A percentile compares a stretch with the other conserved stretches of the same genome.
phyloP scores from a whole-genome alignment of 2,888 invertebrate species.

The Polyommatus iphigenia region DNA sequence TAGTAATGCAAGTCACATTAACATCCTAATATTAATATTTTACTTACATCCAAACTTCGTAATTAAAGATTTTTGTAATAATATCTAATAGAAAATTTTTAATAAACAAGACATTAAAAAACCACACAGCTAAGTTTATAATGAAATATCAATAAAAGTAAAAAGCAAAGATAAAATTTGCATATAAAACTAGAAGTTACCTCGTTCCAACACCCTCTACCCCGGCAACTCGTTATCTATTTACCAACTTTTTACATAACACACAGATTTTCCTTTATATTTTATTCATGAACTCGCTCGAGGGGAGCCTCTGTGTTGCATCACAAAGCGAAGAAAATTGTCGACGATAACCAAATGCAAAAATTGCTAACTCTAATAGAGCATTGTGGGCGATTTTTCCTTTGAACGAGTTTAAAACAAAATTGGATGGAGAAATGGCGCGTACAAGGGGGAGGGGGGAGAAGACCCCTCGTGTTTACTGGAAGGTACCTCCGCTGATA shows the following conservation, averaged over 20 bases:
- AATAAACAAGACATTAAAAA: too few relatives aligned
- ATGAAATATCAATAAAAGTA: not conserved
- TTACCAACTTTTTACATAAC: constrained; percentile 13
- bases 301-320: not conserved
- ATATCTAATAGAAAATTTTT: too few relatives aligned
- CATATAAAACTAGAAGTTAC: not conserved
- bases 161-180: not conserved
- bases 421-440: constrained; percentile 45
- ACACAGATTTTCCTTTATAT: not conserved
- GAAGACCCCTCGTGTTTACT: not conserved
- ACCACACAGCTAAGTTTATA: too few relatives aligned
- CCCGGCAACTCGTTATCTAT: not conserved
- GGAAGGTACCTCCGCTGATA: not conserved
- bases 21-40: too few relatives aligned
- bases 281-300: not conserved
- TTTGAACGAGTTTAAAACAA: constrained; percentile 44
- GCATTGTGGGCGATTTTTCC: constrained; percentile 41
- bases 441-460: constrained; percentile 40
- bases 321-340: constrained; percentile 14
- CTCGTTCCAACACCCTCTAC: not conserved
- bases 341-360: constrained; percentile 26
- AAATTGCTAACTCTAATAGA: constrained; percentile 46
- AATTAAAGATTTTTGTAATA: too few relatives aligned
- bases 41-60: too few relatives aligned
- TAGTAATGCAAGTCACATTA: too few relatives aligned